Conservation (phyloP, 2,888 invertebrate genomes). For the Gastracanthus pulcherrimus region DNA sequence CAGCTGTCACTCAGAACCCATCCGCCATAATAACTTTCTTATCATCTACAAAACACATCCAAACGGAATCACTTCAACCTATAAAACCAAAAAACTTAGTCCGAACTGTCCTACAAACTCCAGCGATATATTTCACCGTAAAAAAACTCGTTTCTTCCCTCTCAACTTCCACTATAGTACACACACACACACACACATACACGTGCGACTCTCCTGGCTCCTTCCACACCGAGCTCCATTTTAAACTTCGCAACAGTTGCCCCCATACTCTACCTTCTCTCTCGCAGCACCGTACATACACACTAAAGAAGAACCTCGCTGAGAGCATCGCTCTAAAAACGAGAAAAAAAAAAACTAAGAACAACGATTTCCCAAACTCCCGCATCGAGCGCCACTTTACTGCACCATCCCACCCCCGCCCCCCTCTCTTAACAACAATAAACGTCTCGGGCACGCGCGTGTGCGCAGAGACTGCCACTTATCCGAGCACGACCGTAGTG, state of each 20-base stretch:
- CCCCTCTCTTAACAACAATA: conserved; percentile 32
- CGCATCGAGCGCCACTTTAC: conserved; percentile 13
- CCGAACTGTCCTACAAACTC: not conserved
- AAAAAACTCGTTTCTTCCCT: not conserved
- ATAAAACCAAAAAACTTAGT: not conserved
- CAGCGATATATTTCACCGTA: conserved; percentile 28
- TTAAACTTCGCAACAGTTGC: conserved; percentile 43
- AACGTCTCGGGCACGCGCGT: conserved; percentile 29
- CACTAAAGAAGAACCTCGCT: not conserved
- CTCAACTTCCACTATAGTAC: not conserved
- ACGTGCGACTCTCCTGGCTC: not conserved
- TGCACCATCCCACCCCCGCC: conserved; percentile 23
- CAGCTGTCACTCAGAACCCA: no score
- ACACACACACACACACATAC: no score
- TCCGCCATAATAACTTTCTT: no score
- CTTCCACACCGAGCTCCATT: not conserved
- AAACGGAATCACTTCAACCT: not conserved
- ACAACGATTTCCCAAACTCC: not conserved
- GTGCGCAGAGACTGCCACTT: conserved; percentile 24
- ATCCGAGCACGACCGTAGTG: no score
- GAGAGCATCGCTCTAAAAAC: not conserved
- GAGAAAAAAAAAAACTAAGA: not conserved
- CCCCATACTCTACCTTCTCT: not conserved
- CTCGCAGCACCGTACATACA: not conserved
- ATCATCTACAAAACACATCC: no score